These are phyloP conservation scores for Nomada flava DNA, from an alignment of 2,888 invertebrate genomes.

Conservation along the genomic window DNA sequence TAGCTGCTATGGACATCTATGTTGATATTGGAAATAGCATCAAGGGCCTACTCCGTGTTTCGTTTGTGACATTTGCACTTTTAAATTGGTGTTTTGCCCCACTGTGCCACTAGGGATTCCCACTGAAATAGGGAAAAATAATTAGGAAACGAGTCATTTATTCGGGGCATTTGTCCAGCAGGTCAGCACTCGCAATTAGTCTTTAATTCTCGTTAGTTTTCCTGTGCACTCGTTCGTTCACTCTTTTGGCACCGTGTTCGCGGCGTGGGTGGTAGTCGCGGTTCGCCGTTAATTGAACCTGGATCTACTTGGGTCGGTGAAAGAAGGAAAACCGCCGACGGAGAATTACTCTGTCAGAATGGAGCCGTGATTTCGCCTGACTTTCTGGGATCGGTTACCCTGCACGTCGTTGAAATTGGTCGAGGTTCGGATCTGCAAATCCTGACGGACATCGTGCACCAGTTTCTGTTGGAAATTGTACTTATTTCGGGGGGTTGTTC, in stretches of 20 bases:
- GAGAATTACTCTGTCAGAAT: slow-evolving; percentile 45
- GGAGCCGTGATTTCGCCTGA: slow-evolving; percentile 38
- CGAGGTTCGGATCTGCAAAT: background rate
- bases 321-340: slow-evolving; percentile 33
- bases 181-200: slow-evolving; percentile 59
- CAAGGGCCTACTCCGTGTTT: too few species aligned
- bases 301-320: slow-evolving; percentile 43
- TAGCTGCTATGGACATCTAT: too few species aligned
- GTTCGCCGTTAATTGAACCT: slow-evolving; percentile 62
- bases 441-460: background rate
- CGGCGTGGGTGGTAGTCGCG: slow-evolving; percentile 33
- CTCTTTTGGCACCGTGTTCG: slow-evolving; percentile 49
- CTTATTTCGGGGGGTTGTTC: background rate
- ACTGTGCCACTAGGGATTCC: too few species aligned
- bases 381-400: slow-evolving; percentile 24
- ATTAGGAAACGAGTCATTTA: slow-evolving; percentile 60
- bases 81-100: too few species aligned
- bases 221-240: slow-evolving; percentile 45
- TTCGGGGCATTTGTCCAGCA: slow-evolving; percentile 28
- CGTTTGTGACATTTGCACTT: too few species aligned
- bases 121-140: slow-evolving; percentile 40
- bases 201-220: slow-evolving; percentile 69
- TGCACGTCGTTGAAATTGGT: slow-evolving; percentile 1
- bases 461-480: background rate
- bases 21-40: too few species aligned